A percentile compares a stretch with the other conserved stretches of the same genome.
phyloP scores from a whole-genome alignment of 1,140 invertebrate species.

The Drosophila quadrilineata region DNA sequence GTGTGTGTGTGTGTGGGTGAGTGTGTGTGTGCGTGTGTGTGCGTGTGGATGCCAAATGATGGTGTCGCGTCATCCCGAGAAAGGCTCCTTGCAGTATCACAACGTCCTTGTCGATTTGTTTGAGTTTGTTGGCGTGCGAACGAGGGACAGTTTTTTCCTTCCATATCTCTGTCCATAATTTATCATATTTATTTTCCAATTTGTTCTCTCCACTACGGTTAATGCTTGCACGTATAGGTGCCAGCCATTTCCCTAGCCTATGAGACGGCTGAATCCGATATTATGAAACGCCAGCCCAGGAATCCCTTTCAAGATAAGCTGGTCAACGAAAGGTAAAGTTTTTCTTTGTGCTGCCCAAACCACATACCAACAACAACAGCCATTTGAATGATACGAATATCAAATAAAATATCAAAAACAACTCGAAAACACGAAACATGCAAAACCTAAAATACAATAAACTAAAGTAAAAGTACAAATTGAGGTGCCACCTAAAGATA shows the following conservation, averaged over 20 bases:
- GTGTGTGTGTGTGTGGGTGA: no score
- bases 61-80: no score
- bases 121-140: constrained; percentile 24
- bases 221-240: constrained; percentile 85
- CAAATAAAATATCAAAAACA: constrained; percentile 29
- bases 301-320: constrained; percentile 97
- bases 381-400: constrained; percentile 27
- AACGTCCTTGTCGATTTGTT: background rate
- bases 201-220: constrained; percentile 60
- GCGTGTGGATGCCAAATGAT: no score
- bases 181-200: constrained; percentile 72
- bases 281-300: constrained; percentile 99
- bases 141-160: constrained; percentile 37
- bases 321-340: constrained; percentile 97
- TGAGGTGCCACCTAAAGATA: no score
- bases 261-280: constrained; percentile 99
- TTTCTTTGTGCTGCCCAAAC: constrained; percentile 60
- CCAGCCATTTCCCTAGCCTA: constrained; percentile 99
- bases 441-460: constrained; percentile 26
- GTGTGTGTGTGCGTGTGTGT: no score
- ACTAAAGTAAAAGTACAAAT: constrained; percentile 20
- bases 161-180: constrained; percentile 45
- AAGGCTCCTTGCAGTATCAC: no score
- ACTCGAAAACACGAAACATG: constrained; percentile 48
- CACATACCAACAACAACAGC: constrained; percentile 9